Base-by-base conservation (phyloP, 2,888 invertebrate genomes). In the Zelleria hepariella region DNA sequence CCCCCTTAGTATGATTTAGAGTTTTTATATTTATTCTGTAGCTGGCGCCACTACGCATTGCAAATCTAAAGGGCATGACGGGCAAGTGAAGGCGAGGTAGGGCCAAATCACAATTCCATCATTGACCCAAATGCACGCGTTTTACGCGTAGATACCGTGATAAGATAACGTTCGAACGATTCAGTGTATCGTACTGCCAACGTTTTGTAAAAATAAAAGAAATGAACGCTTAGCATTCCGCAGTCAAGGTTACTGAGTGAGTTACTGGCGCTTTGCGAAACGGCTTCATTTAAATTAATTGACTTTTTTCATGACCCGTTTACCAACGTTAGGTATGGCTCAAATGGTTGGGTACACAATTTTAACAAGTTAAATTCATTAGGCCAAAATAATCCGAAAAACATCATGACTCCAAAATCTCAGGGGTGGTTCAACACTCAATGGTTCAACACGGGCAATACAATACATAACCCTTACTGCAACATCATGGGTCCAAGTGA, bases 41-140 rank as follows among this genome's bases (percentile, higher is more conserved):
- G n/a, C n/a, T n/a, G n/a, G n/a, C n/a, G n/a, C n/a, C n/a, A n/a
- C n/a, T n/a, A n/a, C n/a, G n/a, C n/a, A n/a, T n/a, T 10, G 15
- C 52, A 52, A 52, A 52, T 52, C 23, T 24, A 15, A 53, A 25
- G 25, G 25, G 24, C 15, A 5, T 42, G 32, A 42, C 32, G 15
- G 32, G 15, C 32, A 42, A 42, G 32, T 15, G 15, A 42, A 42
- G 10, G 32, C 15, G 15, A 42, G n/a, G n/a, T n/a, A n/a, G 32
- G 32, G 32, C 32, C 32, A 42, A 42, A 42, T 1, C 8, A 25
- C n/a, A 23, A 24, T 25, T 53, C 8, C 53, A 5, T 53, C 24
- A 53, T n/a, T 53, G 53, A 53, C 53, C 53, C 53, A 53, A 25
- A 53, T 53, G 7, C 25, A 23, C 24, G 24, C 53, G 53, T n/a